Evolutionary conservation across 2,888 invertebrate species (phyloP).

Genomic region (Rhopalosiphum nymphaeae): DNA sequence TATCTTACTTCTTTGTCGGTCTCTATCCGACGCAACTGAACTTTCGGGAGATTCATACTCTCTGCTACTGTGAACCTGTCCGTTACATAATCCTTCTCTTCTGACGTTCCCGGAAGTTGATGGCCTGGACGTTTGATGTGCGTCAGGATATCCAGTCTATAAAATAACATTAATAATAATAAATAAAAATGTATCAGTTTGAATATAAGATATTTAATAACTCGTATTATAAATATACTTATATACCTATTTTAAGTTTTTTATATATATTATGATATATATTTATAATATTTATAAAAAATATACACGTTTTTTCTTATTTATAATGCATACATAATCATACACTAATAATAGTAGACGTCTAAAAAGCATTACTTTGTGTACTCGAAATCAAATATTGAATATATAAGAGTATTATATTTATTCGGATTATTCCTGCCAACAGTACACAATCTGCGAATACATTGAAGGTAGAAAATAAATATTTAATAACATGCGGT

Average conservation of each 20-base stretch:
- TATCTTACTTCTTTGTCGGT: conserved; percentile 52
- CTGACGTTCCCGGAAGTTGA: conserved; percentile 53
- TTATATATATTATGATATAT: neutral
- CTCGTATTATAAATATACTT: neutral
- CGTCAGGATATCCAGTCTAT: conserved; percentile 54
- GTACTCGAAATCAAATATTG: neutral
- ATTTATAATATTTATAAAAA: neutral
- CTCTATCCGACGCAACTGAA: conserved; percentile 41
- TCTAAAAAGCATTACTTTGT: neutral
- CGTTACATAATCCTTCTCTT: conserved; percentile 57
- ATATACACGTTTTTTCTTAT: neutral
- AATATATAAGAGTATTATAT: neutral
- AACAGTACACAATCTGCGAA: neutral
- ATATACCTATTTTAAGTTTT: neutral
- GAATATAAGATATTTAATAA: neutral
- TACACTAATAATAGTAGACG: neutral
- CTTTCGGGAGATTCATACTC: conserved; percentile 57
- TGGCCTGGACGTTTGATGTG: conserved; percentile 57
- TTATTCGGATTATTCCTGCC: neutral
- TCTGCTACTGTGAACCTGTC: conserved; percentile 42
- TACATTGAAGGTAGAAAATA: conserved; percentile 7
- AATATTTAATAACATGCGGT: conserved; percentile 40
- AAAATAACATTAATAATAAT: conserved; percentile 27
- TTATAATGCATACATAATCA: neutral
- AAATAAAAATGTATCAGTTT: neutral